Percentiles rank a stretch among this genome's conserved stretches.
phyloP scores from a whole-genome alignment of 2,888 invertebrate species.

The Lapara coniferarum region DNA sequence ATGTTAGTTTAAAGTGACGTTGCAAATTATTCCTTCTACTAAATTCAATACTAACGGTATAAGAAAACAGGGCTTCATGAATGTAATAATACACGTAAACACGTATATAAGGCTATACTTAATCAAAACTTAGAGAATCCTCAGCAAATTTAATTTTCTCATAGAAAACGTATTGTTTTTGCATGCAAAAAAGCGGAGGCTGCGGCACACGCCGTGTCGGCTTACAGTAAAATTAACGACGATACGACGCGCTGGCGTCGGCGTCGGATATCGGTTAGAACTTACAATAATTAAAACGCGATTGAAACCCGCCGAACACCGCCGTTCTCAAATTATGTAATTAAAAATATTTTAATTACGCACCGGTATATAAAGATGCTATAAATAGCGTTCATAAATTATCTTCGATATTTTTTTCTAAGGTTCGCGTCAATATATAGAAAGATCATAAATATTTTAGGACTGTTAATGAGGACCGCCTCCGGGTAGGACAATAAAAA shows the following conservation, averaged over 20 bases:
- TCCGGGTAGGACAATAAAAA: too few relatives aligned
- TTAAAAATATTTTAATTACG: slow-evolving; percentile 69
- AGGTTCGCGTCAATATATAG: too few relatives aligned
- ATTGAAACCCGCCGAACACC: slow-evolving; percentile 56
- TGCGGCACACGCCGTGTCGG: slow-evolving; percentile 37
- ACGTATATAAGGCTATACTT: background rate
- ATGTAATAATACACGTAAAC: background rate
- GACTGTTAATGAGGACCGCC: too few relatives aligned
- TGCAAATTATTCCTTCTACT: too few relatives aligned
- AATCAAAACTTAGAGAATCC: slow-evolving; percentile 28
- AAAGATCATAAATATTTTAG: too few relatives aligned
- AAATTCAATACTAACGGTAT: background rate
- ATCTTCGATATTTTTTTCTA: too few relatives aligned
- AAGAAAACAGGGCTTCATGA: background rate
- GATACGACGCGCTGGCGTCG: slow-evolving; percentile 32
- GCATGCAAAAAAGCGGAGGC: slow-evolving; percentile 36
- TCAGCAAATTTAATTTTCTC: slow-evolving; percentile 23
- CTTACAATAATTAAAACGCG: slow-evolving; percentile 68
- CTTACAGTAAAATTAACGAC: slow-evolving; percentile 55
- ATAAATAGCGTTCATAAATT: slow-evolving; percentile 1
- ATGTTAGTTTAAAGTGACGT: too few relatives aligned
- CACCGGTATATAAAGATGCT: slow-evolving; percentile 26
- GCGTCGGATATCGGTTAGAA: slow-evolving; percentile 47
- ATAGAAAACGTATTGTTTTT: slow-evolving; percentile 38
- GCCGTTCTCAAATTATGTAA: slow-evolving; percentile 68